Evolutionary conservation across 2,113 vertebrate genomes (phyloP).

Genomic region (Chaenogobius annularis): DNA sequence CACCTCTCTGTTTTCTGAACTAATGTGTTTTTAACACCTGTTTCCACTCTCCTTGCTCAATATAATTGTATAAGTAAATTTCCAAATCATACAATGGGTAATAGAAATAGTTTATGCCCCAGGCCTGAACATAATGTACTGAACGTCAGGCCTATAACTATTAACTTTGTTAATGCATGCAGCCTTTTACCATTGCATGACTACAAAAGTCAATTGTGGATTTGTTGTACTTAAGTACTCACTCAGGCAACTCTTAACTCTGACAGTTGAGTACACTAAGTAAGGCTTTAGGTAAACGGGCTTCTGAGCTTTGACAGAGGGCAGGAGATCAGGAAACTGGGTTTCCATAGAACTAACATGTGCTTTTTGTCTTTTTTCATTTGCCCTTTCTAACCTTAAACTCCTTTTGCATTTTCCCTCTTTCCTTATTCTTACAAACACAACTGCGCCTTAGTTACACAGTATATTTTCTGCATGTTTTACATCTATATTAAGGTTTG

Average conservation of each 20-base stretch:
- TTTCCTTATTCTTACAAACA: slow-evolving; percentile 5
- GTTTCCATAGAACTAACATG: slow-evolving; percentile 46
- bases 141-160: not conserved
- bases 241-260: not conserved
- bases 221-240: not conserved
- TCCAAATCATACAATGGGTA: not conserved
- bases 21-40: not conserved
- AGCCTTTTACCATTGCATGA: not conserved
- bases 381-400: slow-evolving; percentile 7
- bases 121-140: not conserved
- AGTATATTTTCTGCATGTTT: slow-evolving; percentile 33
- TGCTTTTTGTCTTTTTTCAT: not conserved
- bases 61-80: not conserved
- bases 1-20: not conserved
- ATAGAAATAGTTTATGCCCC: not conserved
- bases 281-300: not conserved
- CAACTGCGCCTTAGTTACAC: not conserved
- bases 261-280: not conserved
- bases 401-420: not conserved
- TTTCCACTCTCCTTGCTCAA: slow-evolving; percentile 1
- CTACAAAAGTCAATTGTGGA: not conserved
- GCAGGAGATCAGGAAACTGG: slow-evolving; percentile 9
- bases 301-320: not conserved
- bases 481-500: slow-evolving; percentile 35
- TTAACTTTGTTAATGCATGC: not conserved